A percentile compares a stretch with the other conserved stretches of the same genome.
These are phyloP conservation scores for Amia ocellicauda DNA, from an alignment of 2,113 vertebrate genomes.

Conservation along the genomic window DNA sequence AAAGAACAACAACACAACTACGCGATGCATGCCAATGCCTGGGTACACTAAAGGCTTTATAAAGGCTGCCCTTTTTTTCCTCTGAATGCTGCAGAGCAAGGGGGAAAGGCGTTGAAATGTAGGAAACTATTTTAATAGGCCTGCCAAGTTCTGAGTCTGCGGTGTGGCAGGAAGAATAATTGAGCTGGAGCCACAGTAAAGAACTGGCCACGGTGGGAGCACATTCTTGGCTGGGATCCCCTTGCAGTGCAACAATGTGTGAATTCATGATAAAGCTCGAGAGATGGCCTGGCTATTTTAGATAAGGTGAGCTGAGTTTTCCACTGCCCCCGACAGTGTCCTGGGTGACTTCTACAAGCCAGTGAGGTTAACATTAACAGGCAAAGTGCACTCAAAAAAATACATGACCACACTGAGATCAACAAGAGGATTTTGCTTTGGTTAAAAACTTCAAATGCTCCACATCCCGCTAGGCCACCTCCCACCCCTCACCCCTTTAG, in stretches of 20 bases:
- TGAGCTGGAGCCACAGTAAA: neutral
- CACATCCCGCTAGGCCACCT: too few species aligned
- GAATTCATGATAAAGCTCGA: constrained; percentile 10
- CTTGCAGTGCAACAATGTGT: constrained; percentile 8
- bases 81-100: neutral
- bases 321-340: neutral
- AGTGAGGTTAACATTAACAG: neutral
- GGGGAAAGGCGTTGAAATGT: constrained; percentile 25
- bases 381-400: neutral
- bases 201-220: neutral
- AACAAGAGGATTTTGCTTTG: neutral
- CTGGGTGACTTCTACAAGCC: neutral
- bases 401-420: neutral
- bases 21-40: constrained; percentile 4
- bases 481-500: too few species aligned
- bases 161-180: constrained; percentile 14
- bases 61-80: neutral
- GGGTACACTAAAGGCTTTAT: constrained; percentile 7
- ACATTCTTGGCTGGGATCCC: constrained; percentile 14
- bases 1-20: neutral
- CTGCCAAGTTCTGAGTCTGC: constrained; percentile 22
- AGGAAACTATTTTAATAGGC: constrained; percentile 38
- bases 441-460: neutral
- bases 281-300: constrained; percentile 10
- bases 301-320: constrained; percentile 13